These are phyloP conservation scores for Lissonota sp. DNA, from an alignment of 2,888 invertebrate species.

Conservation along the genomic window DNA sequence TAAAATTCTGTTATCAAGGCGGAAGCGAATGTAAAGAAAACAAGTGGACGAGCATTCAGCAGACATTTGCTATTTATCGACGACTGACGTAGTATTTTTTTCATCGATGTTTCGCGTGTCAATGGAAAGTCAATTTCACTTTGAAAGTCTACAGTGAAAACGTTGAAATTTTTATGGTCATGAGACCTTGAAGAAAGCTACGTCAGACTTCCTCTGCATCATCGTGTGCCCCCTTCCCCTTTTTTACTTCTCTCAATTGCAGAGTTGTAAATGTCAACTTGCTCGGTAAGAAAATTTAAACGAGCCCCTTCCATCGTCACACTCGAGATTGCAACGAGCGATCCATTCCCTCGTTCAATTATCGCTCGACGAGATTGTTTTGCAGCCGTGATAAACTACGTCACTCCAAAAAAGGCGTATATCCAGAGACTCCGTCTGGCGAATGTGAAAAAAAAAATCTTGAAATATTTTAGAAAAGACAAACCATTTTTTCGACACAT, in stretches of 20 bases:
- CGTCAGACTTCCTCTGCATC: too few species aligned
- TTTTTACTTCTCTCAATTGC: conserved; percentile 1
- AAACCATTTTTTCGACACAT: neutral
- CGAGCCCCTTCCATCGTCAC: conserved; percentile 12
- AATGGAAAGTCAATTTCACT: conserved; percentile 14
- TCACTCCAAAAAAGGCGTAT: neutral
- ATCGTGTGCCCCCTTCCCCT: too few species aligned
- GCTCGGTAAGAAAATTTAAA: conserved; percentile 3
- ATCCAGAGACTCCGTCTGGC: neutral
- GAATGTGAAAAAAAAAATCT: neutral
- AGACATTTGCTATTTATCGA: neutral
- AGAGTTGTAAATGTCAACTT: neutral
- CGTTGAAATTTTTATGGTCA: neutral
- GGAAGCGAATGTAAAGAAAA: too few species aligned
- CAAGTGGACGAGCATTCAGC: too few species aligned
- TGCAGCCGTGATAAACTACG: conserved; percentile 5
- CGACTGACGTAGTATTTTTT: neutral
- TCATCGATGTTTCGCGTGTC: neutral
- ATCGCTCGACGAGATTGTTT: conserved; percentile 24
- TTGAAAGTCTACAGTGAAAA: conserved; percentile 29
- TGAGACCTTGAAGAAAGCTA: too few species aligned
- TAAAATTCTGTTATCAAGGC: too few species aligned
- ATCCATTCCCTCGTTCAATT: conserved; percentile 23
- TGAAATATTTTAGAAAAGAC: neutral
- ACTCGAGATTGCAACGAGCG: conserved; percentile 15